phyloP scores from a whole-genome alignment of 2,888 invertebrate genomes.

The Sesia apiformis region DNA sequence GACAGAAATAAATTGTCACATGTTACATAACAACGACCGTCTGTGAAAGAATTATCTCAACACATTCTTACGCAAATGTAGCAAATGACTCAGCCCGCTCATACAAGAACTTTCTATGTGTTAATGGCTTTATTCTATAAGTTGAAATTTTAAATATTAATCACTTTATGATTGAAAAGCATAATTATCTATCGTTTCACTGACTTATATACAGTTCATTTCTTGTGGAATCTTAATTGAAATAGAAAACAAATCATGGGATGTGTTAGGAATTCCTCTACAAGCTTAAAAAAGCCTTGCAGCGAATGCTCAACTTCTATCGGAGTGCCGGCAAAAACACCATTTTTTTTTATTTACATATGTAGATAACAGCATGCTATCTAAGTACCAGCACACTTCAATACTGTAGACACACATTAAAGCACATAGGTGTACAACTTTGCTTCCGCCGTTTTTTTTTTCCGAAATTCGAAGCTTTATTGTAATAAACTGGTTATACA shows the following conservation, averaged over 20 bases:
- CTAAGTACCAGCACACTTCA: no score
- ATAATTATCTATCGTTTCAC: not conserved
- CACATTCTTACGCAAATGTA: conserved; percentile 2
- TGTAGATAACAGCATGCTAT: no score
- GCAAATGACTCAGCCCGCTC: not conserved
- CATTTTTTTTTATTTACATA: no score
- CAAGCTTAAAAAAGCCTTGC: not conserved
- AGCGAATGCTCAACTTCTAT: no score
- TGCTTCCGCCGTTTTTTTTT: no score
- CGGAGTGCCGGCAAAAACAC: no score
- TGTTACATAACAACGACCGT: conserved; percentile 9
- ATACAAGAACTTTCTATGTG: conserved; percentile 13
- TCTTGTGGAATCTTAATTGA: not conserved
- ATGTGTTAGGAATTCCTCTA: not conserved
- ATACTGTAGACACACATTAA: no score
- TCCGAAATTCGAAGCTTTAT: no score
- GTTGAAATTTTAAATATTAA: not conserved
- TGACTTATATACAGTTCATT: not conserved
- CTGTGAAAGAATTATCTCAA: conserved; percentile 9
- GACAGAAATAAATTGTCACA: conserved; percentile 21
- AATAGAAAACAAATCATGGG: not conserved
- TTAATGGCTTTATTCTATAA: conserved; percentile 5
- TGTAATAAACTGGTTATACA: no score
- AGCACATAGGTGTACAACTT: no score
- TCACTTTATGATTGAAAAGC: not conserved